Base-by-base conservation (phyloP, 2,113 vertebrate species). In the Misgurnus mizolepis region DNA sequence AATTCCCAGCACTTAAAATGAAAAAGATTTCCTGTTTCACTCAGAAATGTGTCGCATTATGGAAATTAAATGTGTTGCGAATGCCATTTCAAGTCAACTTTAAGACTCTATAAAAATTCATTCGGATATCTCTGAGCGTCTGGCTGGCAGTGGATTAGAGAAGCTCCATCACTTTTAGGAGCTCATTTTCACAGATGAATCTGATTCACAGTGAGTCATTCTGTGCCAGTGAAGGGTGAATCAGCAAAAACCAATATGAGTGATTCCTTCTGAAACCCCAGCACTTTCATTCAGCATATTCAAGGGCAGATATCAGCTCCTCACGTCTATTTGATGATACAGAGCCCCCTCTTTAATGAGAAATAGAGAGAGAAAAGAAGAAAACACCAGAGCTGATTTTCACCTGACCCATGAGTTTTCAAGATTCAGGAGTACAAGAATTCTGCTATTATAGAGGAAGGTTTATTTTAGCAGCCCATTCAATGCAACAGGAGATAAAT, bases 121-220 rank as follows among this genome's bases (percentile, higher is more conserved):
- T n/a, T 58, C 14, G 17, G 55, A 58, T 58, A 18, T 58, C 55
- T 7, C 17, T 0, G 50, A 56, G 39, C 17, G 1, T 50, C 40
- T 58, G 69, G 49, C 22, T 55, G 49, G 4, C 68, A 40, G 14
- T n/a, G 34, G n/a, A 58, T 58, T 7, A 58, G 55, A 58, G 18
- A 56, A 55, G 17, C 50, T 41, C 50, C 15, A 10, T 71, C 3
- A 71, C 49, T 34, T 55, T n/a, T 17, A 71, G 27, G 9, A 40
- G 69, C 34, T 72, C 69, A 49, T 75, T 64, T 53, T 64, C 14
- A 75, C 12, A 75, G 60, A 64, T 64, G 43, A 10, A 49, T 34
- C 27, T 49, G 18, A 75, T 41, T 75, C 53, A 6, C 58, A 0
- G 55, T 60, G 53, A 12, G 50, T 58, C 39, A 12, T 73, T 73